These are phyloP conservation scores for Enhydra lutris DNA, from an alignment of 2,113 vertebrate genomes.

Conservation along the genomic window DNA sequence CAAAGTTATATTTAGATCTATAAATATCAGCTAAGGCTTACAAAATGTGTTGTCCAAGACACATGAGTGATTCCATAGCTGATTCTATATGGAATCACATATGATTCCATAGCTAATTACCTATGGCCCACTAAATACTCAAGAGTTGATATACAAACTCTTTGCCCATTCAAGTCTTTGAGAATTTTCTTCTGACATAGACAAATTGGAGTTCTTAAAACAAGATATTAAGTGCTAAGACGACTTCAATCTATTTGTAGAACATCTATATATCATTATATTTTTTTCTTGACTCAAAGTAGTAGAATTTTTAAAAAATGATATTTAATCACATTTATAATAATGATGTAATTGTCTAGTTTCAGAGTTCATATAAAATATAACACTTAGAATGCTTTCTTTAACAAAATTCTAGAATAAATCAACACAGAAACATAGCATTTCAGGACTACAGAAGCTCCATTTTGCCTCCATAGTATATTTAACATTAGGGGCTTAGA, in stretches of 20 bases:
- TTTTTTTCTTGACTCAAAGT: not conserved
- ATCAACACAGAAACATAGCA: not conserved
- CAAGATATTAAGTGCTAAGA: not conserved
- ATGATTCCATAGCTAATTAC: not conserved
- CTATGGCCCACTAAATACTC: not conserved
- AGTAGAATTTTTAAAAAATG: not conserved
- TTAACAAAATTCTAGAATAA: conserved; percentile 14
- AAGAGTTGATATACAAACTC: not conserved
- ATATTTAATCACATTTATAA: not conserved
- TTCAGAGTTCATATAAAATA: conserved; percentile 28
- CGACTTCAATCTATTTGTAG: not conserved
- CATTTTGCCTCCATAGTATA: not conserved
- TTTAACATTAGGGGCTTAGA: not conserved
- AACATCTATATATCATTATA: not conserved
- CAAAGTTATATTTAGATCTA: not conserved
- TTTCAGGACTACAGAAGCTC: not conserved
- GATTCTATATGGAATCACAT: not conserved
- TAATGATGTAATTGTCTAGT: not conserved
- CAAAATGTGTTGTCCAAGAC: not conserved
- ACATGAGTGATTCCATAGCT: not conserved
- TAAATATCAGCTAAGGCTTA: not conserved
- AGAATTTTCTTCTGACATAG: not conserved
- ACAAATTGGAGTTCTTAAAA: not conserved
- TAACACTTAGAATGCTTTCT: not conserved
- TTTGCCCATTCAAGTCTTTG: not conserved